Base-by-base conservation (phyloP, 2,888 invertebrate species). In the Agonopterix alstromeriana region DNA sequence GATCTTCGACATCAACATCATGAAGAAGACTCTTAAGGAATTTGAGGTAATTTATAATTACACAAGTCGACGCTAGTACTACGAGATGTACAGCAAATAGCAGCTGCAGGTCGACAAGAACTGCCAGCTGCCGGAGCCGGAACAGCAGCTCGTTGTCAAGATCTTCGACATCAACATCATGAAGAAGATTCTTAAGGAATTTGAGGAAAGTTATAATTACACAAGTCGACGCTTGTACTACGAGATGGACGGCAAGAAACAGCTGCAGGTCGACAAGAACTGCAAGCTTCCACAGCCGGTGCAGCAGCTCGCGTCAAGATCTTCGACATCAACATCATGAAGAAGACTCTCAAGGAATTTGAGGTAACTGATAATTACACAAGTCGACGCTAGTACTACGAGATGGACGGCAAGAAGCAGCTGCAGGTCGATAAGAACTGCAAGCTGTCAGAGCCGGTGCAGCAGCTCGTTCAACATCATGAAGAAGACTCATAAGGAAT, bases 271-370 rank as follows among this genome's bases (percentile, higher is more conserved):
- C n/a, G 90, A 92, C 45, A 52, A 56, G 1, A 74, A 66, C 0
- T 97, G 96, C 11, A 92, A 93, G 45, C 87, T 99, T 10, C 88
- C 92, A 0, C 77, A 90, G 64, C 90, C 94, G 0, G 92, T 99
- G 0, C 97, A 98, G 76, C 91, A 94, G 52, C 85, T 99, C 3
- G 91, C 99, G 90, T 92, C 52, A 90, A 95, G 59, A 94, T 99
- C 51, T 99, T 99, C 80, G 97, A 99, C 76, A 92, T 98, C 0
- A 91, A 95, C 51, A 88, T 90, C 7, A 99, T 99, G 98, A 97
- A 97, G 73, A 93, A 93, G 72, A 94, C 96, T 0, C 93, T 99
- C 92, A 77, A 95, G 70, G 98, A 98, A 73, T 98, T 98, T 82
- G 98, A 99, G 87, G 94, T 94, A 0, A 27, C 5, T 17, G 3